phyloP scores from a whole-genome alignment of 2,797 vertebrate species.

The Megalops cyprinoides region DNA sequence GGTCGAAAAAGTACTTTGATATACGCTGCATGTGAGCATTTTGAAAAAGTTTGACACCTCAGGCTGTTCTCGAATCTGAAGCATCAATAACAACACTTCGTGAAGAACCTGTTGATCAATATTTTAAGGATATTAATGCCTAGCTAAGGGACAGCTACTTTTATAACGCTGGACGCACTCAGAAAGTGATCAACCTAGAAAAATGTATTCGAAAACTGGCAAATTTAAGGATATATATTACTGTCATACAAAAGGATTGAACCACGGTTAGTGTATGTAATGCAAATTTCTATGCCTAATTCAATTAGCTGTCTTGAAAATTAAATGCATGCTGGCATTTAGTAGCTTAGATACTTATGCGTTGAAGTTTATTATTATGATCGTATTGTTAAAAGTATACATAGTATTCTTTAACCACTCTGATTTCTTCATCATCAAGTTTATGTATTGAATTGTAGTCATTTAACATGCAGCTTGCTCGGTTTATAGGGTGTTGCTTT shows the following conservation, averaged over 20 bases:
- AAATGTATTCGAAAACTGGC: background rate
- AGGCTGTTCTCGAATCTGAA: background rate
- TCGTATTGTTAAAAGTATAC: too few species aligned
- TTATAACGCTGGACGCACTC: too few species aligned
- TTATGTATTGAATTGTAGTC: too few species aligned
- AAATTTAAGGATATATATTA: background rate
- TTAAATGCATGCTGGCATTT: background rate
- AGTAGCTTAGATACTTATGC: background rate
- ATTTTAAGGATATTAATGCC: background rate
- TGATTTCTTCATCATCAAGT: too few species aligned
- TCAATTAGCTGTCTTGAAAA: background rate
- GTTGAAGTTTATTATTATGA: too few species aligned
- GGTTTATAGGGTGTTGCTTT: too few species aligned
- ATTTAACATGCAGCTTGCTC: too few species aligned
- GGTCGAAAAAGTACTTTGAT: too few species aligned
- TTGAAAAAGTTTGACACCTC: too few species aligned
- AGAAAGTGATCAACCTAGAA: too few species aligned
- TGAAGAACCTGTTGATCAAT: slow-evolving; percentile 18
- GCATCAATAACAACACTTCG: background rate
- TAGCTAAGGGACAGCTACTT: background rate
- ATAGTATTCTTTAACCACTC: too few species aligned
- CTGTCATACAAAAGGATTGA: background rate
- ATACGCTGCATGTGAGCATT: too few species aligned
- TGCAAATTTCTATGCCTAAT: background rate
- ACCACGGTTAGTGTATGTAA: background rate